These are phyloP conservation scores for Oceanodroma tethys DNA, from an alignment of 2,113 vertebrate species.

Conservation along the genomic window DNA sequence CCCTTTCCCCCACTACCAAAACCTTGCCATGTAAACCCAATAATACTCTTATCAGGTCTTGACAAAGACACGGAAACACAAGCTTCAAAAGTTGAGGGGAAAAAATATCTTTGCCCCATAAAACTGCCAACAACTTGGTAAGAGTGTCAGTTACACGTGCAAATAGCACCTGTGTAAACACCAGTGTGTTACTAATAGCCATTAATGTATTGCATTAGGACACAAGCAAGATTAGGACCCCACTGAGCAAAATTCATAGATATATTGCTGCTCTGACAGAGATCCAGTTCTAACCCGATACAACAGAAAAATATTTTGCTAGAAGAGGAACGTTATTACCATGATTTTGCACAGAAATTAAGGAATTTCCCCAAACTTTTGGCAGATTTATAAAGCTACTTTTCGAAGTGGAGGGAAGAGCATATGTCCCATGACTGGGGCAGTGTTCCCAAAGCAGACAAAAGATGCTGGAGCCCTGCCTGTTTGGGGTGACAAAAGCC, in stretches of 20 bases:
- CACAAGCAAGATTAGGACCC: background rate
- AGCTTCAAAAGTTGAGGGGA: background rate
- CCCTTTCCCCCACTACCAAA: rapidly evolving
- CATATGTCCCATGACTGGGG: background rate
- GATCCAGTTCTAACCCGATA: background rate
- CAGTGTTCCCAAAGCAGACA: background rate
- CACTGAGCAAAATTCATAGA: background rate
- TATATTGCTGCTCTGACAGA: background rate
- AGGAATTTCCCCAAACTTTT: background rate
- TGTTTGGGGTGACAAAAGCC: background rate
- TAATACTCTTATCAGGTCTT: background rate
- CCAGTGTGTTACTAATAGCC: background rate
- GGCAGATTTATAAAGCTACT: background rate
- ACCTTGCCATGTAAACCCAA: background rate
- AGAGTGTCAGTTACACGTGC: background rate
- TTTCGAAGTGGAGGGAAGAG: background rate
- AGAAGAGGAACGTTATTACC: background rate
- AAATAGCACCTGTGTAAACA: background rate
- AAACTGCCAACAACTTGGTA: background rate
- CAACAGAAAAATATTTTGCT: background rate
- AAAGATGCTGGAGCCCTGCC: background rate
- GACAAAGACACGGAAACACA: background rate
- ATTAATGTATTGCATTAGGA: background rate
- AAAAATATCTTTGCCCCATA: background rate
- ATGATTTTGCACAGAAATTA: background rate